phyloP scores from a whole-genome alignment of 2,113 vertebrate genomes.

The Cyprinodon tularosa region DNA sequence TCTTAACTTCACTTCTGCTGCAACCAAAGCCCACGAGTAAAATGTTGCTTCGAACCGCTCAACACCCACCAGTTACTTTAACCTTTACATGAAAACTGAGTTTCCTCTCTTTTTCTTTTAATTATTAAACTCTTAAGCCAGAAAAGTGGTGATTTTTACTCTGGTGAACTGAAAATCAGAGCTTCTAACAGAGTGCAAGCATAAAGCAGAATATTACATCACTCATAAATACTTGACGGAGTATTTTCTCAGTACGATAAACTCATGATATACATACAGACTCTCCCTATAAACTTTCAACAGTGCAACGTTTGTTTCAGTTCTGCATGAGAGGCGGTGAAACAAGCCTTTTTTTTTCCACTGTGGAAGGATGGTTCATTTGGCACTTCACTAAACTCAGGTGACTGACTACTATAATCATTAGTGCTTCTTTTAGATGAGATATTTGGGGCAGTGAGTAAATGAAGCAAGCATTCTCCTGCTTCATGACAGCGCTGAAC shows the following conservation, averaged over 20 bases:
- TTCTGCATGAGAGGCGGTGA: constrained; percentile 11
- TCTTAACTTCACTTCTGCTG: background rate
- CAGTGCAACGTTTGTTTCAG: constrained; percentile 48
- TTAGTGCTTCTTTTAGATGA: background rate
- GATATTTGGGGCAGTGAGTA: background rate
- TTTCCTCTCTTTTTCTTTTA: background rate
- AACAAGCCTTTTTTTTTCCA: background rate
- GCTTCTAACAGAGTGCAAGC: constrained; percentile 26
- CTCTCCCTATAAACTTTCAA: constrained; percentile 16
- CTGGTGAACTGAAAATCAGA: constrained; percentile 18
- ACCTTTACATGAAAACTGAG: background rate
- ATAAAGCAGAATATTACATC: constrained; percentile 18
- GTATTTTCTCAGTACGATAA: constrained; percentile 26
- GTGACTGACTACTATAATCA: background rate
- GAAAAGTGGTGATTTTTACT: background rate
- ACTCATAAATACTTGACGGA: constrained; percentile 16
- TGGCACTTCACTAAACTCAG: constrained; percentile 16
- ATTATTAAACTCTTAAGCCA: background rate
- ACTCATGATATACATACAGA: constrained; percentile 23
- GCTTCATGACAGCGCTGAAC: background rate
- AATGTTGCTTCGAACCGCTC: constrained; percentile 1
- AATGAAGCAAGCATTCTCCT: background rate
- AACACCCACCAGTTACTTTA: background rate
- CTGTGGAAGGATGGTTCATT: background rate
- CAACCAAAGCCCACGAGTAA: constrained; percentile 1